Evolutionary conservation across 1,140 invertebrate species (phyloP).

Genomic region (Drosophila paulistorum): DNA sequence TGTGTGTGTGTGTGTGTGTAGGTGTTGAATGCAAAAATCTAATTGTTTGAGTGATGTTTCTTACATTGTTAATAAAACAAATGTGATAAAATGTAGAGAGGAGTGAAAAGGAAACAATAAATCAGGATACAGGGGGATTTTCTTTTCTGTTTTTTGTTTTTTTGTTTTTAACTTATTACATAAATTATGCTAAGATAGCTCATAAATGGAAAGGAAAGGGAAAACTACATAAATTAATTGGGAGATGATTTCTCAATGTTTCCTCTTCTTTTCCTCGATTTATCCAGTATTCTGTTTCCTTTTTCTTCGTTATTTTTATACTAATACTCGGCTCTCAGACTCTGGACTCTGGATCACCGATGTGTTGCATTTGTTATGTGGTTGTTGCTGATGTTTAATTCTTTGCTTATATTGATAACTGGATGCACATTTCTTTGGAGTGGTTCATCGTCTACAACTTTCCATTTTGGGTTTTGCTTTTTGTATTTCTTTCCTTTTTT

Average conservation of each 20-base stretch:
- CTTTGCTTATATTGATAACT: constrained; percentile 41
- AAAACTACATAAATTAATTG: constrained; percentile 55
- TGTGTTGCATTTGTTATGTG: constrained; percentile 25
- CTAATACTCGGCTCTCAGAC: constrained; percentile 31
- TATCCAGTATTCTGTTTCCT: constrained; percentile 26
- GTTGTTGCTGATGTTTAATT: constrained; percentile 24
- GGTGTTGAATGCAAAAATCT: neutral
- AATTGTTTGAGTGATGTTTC: constrained; percentile 7
- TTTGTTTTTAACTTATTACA: constrained; percentile 47
- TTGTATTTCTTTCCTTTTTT: constrained; percentile 14
- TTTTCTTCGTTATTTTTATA: constrained; percentile 20
- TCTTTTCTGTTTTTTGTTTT: neutral
- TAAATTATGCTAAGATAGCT: constrained; percentile 58
- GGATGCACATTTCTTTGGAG: constrained; percentile 74
- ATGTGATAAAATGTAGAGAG: neutral
- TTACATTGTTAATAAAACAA: constrained; percentile 9
- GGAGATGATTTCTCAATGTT: constrained; percentile 32
- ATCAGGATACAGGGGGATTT: neutral
- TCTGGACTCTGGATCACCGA: constrained; percentile 28
- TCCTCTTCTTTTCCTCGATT: neutral
- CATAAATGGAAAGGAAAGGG: constrained; percentile 31
- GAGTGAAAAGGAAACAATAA: neutral
- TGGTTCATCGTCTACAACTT: constrained; percentile 43
- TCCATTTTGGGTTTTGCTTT: constrained; percentile 12
- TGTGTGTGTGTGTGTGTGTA: neutral